Evolutionary conservation across 2,888 invertebrate genomes (phyloP), one percentile per base, ranked within the genome.

Genomic region (Cylloceria caligata): DNA sequence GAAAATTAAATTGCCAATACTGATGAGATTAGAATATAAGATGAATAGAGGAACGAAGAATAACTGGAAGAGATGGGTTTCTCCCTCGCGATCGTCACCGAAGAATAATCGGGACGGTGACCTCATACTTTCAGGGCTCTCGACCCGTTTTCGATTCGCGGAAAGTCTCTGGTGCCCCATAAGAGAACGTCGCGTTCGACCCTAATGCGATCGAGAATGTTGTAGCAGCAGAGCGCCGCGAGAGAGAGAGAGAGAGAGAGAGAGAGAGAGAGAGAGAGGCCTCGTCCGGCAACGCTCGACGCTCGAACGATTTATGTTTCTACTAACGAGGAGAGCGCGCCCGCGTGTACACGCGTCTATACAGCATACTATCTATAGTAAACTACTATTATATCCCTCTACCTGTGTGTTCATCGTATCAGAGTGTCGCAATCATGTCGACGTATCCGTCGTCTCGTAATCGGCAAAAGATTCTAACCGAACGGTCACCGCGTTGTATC

Each of bases 71-170:
- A 67, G 47, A 39, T 45, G 11, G 55, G 16, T 7, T 52, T 24
- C 9, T 65, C 19, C 42, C 30, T 36, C 13, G 30, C 4, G 30
- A 79, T 79, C 71, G 65, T 79, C 82, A 79, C 76, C 76, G 79
- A 42, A 57, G 72, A 73, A 73, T 64, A 81, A 79, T 81, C 77
- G 74, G 75, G 57, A 84, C 78, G 85, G 83, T 82, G 83, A 85
- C 83, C 83, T 85, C 83, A 80, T 73, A 52, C 78, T 80, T 76
- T 77, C 77, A 57, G 77, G 81, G 64, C 77, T 72, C 76, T 82
- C 86, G 82, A 84, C 84, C 83, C 79, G 86, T 86, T 86, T 86
- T 69, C 83, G 74, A 84, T 86, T 86, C 84, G 83, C 83, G 80
- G 86, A 84, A 86, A 83, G 78, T 82, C 82, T 78, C 81, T 60